These are phyloP conservation scores for Drosophila hydei DNA, from an alignment of 1,140 invertebrate genomes.

Conservation along the genomic window DNA sequence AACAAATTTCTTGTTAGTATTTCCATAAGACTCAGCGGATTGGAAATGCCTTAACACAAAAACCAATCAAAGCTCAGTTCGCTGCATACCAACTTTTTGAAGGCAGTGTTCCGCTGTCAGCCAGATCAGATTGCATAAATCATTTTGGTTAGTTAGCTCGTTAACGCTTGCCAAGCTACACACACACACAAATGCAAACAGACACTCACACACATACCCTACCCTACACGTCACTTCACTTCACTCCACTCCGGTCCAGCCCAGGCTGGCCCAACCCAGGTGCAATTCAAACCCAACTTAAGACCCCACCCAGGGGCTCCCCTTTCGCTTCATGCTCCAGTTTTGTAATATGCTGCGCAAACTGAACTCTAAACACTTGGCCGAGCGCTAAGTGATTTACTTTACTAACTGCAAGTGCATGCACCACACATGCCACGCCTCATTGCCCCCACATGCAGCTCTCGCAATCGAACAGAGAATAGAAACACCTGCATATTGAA, in stretches of 20 bases:
- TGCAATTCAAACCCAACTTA: neutral
- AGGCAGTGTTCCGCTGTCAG: conserved; percentile 15
- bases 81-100: conserved; percentile 13
- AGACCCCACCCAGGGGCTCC: neutral
- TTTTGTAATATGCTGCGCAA: conserved; percentile 28
- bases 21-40: too few relatives aligned
- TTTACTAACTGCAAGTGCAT: conserved; percentile 30
- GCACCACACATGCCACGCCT: conserved; percentile 32
- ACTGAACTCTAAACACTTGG: conserved; percentile 11
- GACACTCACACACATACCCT: neutral
- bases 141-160: conserved; percentile 25
- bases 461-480: conserved; percentile 1
- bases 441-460: neutral
- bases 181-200: conserved; percentile 11
- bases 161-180: conserved; percentile 11
- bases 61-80: neutral
- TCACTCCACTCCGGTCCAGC: neutral
- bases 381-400: conserved; percentile 32
- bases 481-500: neutral
- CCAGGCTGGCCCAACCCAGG: neutral
- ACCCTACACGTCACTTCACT: neutral
- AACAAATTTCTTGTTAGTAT: too few relatives aligned
- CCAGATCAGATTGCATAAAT: conserved; percentile 15
- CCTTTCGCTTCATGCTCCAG: conserved; percentile 20
- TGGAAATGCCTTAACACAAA: neutral